Conservation (phyloP, 2,888 invertebrate genomes). For the Hanleya hanleyi region DNA sequence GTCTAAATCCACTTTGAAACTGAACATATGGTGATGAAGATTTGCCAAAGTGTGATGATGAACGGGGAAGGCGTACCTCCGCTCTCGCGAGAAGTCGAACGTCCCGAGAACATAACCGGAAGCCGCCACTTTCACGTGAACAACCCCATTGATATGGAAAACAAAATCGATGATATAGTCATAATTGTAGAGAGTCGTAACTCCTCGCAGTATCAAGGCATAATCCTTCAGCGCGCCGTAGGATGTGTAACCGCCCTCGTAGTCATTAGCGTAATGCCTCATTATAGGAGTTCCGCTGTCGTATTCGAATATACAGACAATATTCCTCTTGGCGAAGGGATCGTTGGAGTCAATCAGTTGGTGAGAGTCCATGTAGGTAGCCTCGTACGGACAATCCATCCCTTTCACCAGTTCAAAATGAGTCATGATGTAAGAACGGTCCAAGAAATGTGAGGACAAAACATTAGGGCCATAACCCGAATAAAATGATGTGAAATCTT, state of each 20-base stretch:
- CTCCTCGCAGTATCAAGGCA: slow-evolving; percentile 56
- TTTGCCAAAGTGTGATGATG: slow-evolving; percentile 52
- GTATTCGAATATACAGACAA: slow-evolving; percentile 65
- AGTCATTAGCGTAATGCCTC: slow-evolving; percentile 53
- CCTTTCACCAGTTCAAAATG: slow-evolving; percentile 63
- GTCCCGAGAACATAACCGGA: slow-evolving; percentile 63
- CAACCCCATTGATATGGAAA: slow-evolving; percentile 62
- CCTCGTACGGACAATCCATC: slow-evolving; percentile 65
- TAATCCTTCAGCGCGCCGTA: slow-evolving; percentile 57
- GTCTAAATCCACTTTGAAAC: slow-evolving; percentile 66
- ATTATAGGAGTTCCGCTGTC: slow-evolving; percentile 57
- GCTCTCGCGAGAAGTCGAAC: slow-evolving; percentile 49
- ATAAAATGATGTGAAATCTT: slow-evolving; percentile 60
- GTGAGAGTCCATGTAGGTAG: slow-evolving; percentile 54
- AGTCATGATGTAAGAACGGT: no score
- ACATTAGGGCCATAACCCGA: slow-evolving; percentile 62
- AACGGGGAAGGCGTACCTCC: slow-evolving; percentile 51
- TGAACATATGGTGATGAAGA: slow-evolving; percentile 61
- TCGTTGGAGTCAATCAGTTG: slow-evolving; percentile 47
- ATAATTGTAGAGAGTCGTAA: slow-evolving; percentile 57
- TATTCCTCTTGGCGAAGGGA: slow-evolving; percentile 43
- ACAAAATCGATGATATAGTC: slow-evolving; percentile 67
- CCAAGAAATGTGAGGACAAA: no score
- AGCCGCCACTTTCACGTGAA: slow-evolving; percentile 54
- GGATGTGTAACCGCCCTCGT: slow-evolving; percentile 37